phyloP scores from a whole-genome alignment of 2,888 invertebrate species.

The Drosophila gaucha region DNA sequence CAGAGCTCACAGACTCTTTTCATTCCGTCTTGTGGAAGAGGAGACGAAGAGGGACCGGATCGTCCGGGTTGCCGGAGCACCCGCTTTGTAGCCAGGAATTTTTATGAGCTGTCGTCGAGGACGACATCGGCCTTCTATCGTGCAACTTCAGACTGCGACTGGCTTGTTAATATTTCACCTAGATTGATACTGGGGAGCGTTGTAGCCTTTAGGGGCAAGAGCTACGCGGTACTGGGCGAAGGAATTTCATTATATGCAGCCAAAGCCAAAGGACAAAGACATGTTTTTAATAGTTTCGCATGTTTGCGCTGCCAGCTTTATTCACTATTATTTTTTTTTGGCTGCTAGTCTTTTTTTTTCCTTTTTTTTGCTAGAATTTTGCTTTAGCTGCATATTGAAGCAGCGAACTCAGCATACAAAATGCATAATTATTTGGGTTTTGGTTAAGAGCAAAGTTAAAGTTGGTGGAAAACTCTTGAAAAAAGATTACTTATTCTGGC shows the following conservation, averaged over 20 bases:
- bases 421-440: slow-evolving; percentile 17
- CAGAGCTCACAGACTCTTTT: slow-evolving; percentile 8
- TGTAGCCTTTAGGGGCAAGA: slow-evolving; percentile 5
- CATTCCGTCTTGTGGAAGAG: slow-evolving; percentile 4
- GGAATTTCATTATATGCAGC: slow-evolving; percentile 77
- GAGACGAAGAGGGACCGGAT: not conserved
- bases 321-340: slow-evolving; percentile 13
- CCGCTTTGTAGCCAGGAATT: slow-evolving; percentile 71
- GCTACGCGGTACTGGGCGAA: slow-evolving; percentile 34
- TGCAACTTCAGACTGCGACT: slow-evolving; percentile 50
- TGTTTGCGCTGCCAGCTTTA: slow-evolving; percentile 61
- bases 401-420: slow-evolving; percentile 34
- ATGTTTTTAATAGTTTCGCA: slow-evolving; percentile 78
- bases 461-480: not conserved
- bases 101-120: slow-evolving; percentile 78
- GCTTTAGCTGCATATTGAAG: slow-evolving; percentile 63
- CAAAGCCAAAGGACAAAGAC: slow-evolving; percentile 68
- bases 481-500: not conserved
- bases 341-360: slow-evolving; percentile 11
- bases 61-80: not conserved
- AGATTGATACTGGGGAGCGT: slow-evolving; percentile 73
- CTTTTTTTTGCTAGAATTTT: slow-evolving; percentile 40
- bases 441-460: not conserved
- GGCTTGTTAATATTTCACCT: slow-evolving; percentile 77
- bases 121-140: slow-evolving; percentile 49